Evolutionary conservation across 2,888 invertebrate genomes (phyloP), one percentile per base, ranked within the genome.

Genomic region (Ochlodes sylvanus): DNA sequence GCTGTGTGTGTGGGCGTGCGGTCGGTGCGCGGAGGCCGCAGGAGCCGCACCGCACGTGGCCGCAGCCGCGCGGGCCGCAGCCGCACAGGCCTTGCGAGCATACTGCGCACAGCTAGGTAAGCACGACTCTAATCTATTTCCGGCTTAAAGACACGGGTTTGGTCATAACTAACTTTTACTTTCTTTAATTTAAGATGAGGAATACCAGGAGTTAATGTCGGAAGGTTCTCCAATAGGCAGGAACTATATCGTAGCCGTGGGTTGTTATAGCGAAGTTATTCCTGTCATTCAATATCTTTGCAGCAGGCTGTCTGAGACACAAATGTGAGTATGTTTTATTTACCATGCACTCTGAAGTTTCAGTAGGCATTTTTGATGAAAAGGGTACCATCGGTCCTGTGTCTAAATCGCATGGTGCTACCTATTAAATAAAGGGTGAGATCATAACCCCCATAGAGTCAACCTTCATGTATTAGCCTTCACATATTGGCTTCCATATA

Each of bases 211-310:
- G 79, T 94, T 96, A 15, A 77, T 95, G 3, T 94, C 92, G 0
- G 93, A 93, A 76, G 91, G 92, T 0, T 93, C 93, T 7, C 93
- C 93, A 0, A 76, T 93, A 1, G 90, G 92, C 34, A 83, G 89
- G 65, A 94, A 89, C 69, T 90, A 92, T 70, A 88, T 92, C 2
- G 94, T 96, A 15, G 97, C 97, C 0, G 96, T 97, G 0, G 96
- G 97, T 9, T 97, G 97, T 77, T 98, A 97, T 86, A 97, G 97
- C 79, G 98, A 98, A 90, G 97, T 97, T 1, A 96, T 98, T 71
- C 98, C 98, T 0, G 97, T 98, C 64, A 96, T 98, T 90, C 98
- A 98, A 82, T 98, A 97, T 86, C 94, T 98, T 57, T 97, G 97
- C 86, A 96, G 97, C 79, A 95, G 97, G 77, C 92, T 98, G 21